Percentiles rank a stretch among this genome's conserved stretches.
Evolutionary conservation across 1,140 invertebrate species (phyloP).

Genomic region (Holcopasites calliopsidis): DNA sequence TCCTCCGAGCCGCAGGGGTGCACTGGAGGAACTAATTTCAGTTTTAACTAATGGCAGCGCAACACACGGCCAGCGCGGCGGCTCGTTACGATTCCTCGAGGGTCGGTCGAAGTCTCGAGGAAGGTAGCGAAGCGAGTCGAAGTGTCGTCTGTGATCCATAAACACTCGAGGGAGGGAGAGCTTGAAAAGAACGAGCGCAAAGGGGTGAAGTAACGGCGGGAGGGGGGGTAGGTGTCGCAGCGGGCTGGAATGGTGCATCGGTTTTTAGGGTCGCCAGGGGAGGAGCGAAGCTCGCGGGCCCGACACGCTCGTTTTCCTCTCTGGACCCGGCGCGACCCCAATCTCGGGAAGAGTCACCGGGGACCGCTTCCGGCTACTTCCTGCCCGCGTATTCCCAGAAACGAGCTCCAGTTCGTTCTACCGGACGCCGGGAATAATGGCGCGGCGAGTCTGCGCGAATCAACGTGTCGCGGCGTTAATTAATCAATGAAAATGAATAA

Average conservation of each 20-base stretch:
- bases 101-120: constrained; percentile 32
- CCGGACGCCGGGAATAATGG: background rate
- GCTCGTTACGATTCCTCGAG: constrained; percentile 46
- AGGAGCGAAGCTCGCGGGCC: constrained; percentile 17
- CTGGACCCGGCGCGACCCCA: constrained; percentile 34
- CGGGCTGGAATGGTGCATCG: constrained; percentile 6
- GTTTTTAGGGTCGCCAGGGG: constrained; percentile 37
- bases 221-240: background rate
- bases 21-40: constrained; percentile 46
- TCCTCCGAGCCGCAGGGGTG: constrained; percentile 17
- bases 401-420: constrained; percentile 7
- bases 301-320: constrained; percentile 40
- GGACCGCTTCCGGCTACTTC: constrained; percentile 47
- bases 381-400: background rate
- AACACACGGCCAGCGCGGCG: constrained; percentile 15
- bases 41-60: constrained; percentile 43
- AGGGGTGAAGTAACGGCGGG: background rate
- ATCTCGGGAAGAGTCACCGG: constrained; percentile 34
- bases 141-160: constrained; percentile 49
- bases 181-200: background rate
- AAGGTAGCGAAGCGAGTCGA: constrained; percentile 50
- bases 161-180: constrained; percentile 30
- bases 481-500: too few relatives aligned
- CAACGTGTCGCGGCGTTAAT: background rate
- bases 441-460: background rate